Conservation (phyloP, 2,797 vertebrate species). For the Oophaga sylvatica region DNA sequence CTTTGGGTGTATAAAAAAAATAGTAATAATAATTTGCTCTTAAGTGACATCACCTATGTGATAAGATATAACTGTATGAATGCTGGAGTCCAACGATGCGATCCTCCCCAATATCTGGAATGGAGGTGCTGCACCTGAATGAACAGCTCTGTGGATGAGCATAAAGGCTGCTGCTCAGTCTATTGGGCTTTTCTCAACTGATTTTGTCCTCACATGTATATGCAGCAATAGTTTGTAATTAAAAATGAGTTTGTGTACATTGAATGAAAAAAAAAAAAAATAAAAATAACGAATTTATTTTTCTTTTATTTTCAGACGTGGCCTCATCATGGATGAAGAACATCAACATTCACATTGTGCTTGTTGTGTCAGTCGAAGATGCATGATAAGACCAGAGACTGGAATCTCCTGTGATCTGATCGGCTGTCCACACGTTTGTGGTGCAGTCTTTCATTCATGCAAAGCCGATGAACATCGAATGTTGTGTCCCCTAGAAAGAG, state of each 20-base stretch:
- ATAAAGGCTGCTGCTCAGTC: no score
- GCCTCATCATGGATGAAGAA: conserved; percentile 82
- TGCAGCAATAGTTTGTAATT: neutral
- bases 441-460: conserved; percentile 94
- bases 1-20: no score
- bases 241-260: neutral
- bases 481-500: conserved; percentile 91
- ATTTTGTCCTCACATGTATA: neutral
- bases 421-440: conserved; percentile 92
- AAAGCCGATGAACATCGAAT: conserved; percentile 91
- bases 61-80: no score
- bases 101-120: no score
- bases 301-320: conserved; percentile 65
- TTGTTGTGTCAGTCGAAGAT: conserved; percentile 94
- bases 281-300: neutral
- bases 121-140: no score
- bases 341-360: conserved; percentile 90
- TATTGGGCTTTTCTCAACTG: no score
- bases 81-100: no score
- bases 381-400: conserved; percentile 90
- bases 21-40: no score
- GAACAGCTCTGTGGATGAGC: no score
- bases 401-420: conserved; percentile 91
- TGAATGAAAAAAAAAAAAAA: neutral
- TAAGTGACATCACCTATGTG: no score